A percentile compares a stretch with the other conserved stretches of the same genome.
Evolutionary conservation across 2,797 vertebrate genomes (phyloP).

Genomic region (Crax fasciolata): DNA sequence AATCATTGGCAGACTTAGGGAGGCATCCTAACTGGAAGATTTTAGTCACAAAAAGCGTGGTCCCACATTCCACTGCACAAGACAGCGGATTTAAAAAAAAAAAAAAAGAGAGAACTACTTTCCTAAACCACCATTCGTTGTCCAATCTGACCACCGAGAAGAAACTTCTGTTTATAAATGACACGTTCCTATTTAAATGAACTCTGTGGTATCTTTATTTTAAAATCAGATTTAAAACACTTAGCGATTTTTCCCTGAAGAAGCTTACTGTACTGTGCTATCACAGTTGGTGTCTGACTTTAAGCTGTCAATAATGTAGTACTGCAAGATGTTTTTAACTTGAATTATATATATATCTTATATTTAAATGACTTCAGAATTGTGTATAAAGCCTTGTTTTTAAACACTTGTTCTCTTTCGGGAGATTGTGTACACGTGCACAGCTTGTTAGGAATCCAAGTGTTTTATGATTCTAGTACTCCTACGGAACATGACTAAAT

Average conservation of each 20-base stretch:
- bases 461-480: slow-evolving; percentile 70
- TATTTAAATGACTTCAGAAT: slow-evolving; percentile 63
- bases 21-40: background rate
- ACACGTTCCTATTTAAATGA: slow-evolving; percentile 17
- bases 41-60: background rate
- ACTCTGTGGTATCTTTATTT: slow-evolving; percentile 45
- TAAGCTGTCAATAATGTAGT: slow-evolving; percentile 59
- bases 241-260: slow-evolving; percentile 60
- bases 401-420: slow-evolving; percentile 68
- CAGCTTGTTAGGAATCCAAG: slow-evolving; percentile 69
- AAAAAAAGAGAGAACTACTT: background rate
- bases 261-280: slow-evolving; percentile 47
- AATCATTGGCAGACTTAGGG: background rate
- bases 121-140: background rate
- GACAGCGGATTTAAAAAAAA: background rate
- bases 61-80: background rate
- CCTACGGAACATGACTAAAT: slow-evolving; percentile 77
- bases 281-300: slow-evolving; percentile 72
- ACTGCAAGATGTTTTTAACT: slow-evolving; percentile 68
- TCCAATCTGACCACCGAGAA: background rate
- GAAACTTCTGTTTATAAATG: background rate
- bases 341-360: slow-evolving; percentile 41
- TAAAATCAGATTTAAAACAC: slow-evolving; percentile 49
- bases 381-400: slow-evolving; percentile 53
- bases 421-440: slow-evolving; percentile 44